A percentile compares a stretch with the other conserved stretches of the same genome.
Conservation (phyloP, 1,140 invertebrate genomes). For the Drosophila ogumai region DNA sequence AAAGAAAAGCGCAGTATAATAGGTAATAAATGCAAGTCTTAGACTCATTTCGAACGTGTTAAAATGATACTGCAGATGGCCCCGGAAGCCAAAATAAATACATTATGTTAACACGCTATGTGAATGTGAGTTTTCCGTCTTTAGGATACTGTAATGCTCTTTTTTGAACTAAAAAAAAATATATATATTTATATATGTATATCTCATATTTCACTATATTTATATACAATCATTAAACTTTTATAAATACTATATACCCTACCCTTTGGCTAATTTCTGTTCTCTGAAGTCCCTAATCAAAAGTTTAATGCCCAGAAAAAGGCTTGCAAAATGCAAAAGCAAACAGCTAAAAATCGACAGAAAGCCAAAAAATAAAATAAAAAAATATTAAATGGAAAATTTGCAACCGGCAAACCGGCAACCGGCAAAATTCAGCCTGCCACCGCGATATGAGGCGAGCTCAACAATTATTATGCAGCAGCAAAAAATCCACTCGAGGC, state of each 20-base stretch:
- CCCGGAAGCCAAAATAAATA: conserved; percentile 36
- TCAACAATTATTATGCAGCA: conserved; percentile 67
- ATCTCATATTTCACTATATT: too few relatives aligned
- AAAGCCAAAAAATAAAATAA: neutral
- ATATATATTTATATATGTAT: too few relatives aligned
- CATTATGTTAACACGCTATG: conserved; percentile 15
- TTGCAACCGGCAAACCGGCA: conserved; percentile 35
- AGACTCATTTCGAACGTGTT: conserved; percentile 47
- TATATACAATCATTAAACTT: too few relatives aligned
- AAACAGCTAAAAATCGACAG: conserved; percentile 64
- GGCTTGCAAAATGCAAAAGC: conserved; percentile 41
- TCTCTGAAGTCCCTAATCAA: conserved; percentile 75
- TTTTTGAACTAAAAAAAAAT: neutral
- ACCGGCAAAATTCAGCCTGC: conserved; percentile 39
- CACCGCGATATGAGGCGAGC: conserved; percentile 35
- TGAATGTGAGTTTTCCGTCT: conserved; percentile 4
- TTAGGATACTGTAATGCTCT: neutral
- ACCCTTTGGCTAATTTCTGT: conserved; percentile 57
- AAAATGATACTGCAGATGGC: conserved; percentile 45
- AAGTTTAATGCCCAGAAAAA: conserved; percentile 65
- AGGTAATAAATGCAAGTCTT: conserved; percentile 56
- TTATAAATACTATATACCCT: neutral
- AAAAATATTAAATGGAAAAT: conserved; percentile 18
- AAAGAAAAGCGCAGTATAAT: conserved; percentile 57
- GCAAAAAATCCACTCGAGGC: conserved; percentile 79